Percentiles rank a stretch among this genome's conserved stretches.
Evolutionary conservation across 2,113 vertebrate species (phyloP).

Genomic region (Alosa alosa): DNA sequence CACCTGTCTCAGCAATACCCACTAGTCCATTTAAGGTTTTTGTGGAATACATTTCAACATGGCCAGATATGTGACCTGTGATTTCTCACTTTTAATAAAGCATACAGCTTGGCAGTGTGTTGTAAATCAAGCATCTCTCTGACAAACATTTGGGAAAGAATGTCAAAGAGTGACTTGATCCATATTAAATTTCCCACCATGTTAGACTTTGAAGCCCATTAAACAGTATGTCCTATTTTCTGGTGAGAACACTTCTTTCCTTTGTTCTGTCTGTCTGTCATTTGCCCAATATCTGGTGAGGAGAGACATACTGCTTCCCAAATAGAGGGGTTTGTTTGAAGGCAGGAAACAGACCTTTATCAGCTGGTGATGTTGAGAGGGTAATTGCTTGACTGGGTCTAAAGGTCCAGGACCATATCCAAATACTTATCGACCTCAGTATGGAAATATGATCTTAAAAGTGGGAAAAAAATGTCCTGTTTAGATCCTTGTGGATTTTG

Average conservation of each 20-base stretch:
- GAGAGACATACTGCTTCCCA: slow-evolving; percentile 1
- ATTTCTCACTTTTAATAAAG: neutral
- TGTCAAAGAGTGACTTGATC: neutral
- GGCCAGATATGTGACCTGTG: neutral
- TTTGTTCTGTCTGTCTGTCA: slow-evolving; percentile 22
- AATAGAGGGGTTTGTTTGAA: slow-evolving; percentile 15
- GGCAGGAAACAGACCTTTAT: slow-evolving; percentile 4
- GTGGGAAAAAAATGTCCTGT: neutral
- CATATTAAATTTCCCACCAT: neutral
- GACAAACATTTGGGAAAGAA: neutral
- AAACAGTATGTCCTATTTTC: slow-evolving; percentile 10
- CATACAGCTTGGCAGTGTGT: neutral
- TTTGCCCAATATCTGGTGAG: slow-evolving; percentile 10
- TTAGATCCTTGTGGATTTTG: neutral
- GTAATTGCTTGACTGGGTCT: neutral
- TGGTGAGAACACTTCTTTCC: neutral
- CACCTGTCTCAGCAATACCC: neutral
- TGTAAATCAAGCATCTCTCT: neutral
- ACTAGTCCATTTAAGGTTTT: neutral
- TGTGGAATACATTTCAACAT: neutral
- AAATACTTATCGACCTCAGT: neutral
- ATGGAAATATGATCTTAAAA: neutral
- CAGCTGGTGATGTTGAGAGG: slow-evolving; percentile 15
- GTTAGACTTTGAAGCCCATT: neutral
- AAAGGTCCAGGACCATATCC: neutral